phyloP scores from a whole-genome alignment of 2,797 vertebrate genomes.

The Apogon talboti region DNA sequence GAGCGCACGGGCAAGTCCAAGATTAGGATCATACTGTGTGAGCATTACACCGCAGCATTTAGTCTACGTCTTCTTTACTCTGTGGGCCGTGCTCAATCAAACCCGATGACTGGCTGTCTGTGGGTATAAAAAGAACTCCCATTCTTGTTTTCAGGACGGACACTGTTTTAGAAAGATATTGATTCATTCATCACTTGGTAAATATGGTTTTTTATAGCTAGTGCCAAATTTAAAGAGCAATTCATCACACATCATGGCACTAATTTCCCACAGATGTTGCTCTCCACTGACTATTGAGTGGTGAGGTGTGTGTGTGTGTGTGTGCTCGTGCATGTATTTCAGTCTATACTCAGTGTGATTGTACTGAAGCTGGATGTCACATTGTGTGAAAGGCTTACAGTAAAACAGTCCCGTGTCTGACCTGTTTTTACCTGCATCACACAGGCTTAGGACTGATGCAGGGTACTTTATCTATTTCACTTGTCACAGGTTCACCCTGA shows the following conservation, averaged over 20 bases:
- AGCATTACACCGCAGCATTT: constrained; percentile 65
- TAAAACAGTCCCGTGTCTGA: constrained; percentile 27
- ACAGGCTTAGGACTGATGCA: constrained; percentile 26
- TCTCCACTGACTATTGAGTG: constrained; percentile 15
- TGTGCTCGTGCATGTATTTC: neutral
- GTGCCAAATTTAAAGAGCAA: constrained; percentile 45
- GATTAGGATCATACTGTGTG: constrained; percentile 59
- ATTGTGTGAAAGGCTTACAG: constrained; percentile 37
- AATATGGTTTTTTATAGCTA: constrained; percentile 41
- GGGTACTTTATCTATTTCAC: constrained; percentile 45
- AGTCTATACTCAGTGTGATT: constrained; percentile 23
- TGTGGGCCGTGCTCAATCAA: constrained; percentile 68
- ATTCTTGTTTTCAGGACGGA: constrained; percentile 52
- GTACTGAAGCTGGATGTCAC: constrained; percentile 26
- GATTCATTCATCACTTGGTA: constrained; percentile 65
- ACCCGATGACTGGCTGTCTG: constrained; percentile 70
- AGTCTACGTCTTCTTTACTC: constrained; percentile 57
- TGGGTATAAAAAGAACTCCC: constrained; percentile 63
- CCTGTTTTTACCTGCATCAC: constrained; percentile 57
- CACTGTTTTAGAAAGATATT: constrained; percentile 55
- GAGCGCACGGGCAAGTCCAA: constrained; percentile 33
- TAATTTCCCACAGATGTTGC: constrained; percentile 23
- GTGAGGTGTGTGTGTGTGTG: neutral
- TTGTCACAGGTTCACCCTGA: constrained; percentile 47
- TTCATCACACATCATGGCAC: constrained; percentile 48